Percentiles rank a stretch among this genome's conserved stretches.
phyloP scores from a whole-genome alignment of 2,888 invertebrate genomes.

The Phlogophora meticulosa region DNA sequence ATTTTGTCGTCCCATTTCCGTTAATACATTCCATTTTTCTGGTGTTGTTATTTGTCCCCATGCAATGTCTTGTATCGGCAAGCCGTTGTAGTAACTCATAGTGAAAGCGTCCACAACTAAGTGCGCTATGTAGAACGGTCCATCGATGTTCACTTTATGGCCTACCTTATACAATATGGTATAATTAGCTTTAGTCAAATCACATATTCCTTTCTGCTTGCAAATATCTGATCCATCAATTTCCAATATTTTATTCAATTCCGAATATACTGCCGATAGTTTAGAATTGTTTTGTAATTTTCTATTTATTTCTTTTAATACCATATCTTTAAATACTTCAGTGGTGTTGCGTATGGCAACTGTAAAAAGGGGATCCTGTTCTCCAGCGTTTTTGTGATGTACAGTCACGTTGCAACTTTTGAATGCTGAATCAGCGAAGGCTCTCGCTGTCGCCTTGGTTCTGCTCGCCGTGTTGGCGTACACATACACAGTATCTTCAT shows the following conservation, averaged over 20 bases:
- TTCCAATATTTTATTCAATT: conserved; percentile 55
- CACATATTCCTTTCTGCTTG: conserved; percentile 49
- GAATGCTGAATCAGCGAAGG: conserved; percentile 43
- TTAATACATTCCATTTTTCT: conserved; percentile 47
- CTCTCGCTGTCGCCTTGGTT: conserved; percentile 45
- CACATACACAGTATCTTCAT: conserved; percentile 43
- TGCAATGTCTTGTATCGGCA: conserved; percentile 49
- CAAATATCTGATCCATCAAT: conserved; percentile 53
- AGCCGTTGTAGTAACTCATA: conserved; percentile 49
- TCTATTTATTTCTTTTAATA: conserved; percentile 31
- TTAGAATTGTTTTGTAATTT: conserved; percentile 37
- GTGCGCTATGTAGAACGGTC: conserved; percentile 33
- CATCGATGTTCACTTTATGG: neutral
- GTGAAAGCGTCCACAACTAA: conserved; percentile 44
- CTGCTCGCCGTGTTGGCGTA: conserved; percentile 25
- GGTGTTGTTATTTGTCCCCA: conserved; percentile 54
- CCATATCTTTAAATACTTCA: conserved; percentile 27
- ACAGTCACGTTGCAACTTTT: conserved; percentile 40
- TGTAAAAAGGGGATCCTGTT: conserved; percentile 35
- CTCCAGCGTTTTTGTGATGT: conserved; percentile 16
- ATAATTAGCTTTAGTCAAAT: conserved; percentile 43
- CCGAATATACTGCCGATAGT: conserved; percentile 23
- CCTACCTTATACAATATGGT: conserved; percentile 11
- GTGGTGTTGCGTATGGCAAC: conserved; percentile 33
- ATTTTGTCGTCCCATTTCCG: conserved; percentile 42